Evolutionary conservation across 1,140 invertebrate species (phyloP), one percentile per base, ranked within the genome.

Genomic region (Colletes latitarsis): DNA sequence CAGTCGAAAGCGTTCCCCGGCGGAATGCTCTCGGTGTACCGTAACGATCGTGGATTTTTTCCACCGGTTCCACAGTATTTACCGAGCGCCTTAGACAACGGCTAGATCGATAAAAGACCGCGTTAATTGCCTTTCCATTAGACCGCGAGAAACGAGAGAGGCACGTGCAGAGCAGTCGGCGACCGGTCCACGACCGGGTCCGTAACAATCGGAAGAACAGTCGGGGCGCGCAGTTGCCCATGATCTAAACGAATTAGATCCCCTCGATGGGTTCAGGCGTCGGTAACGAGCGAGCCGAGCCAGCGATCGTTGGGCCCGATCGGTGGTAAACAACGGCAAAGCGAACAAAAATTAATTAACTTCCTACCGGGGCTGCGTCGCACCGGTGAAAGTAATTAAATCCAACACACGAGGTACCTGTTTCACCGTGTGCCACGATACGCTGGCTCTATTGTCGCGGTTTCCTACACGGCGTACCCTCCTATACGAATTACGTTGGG

Each of bases 101-200:
- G 5, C 10, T 49, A 46, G 30, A 82, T 68, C 77, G 81, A 82
- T 82, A 80, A 62, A 68, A 57, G 15, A 14, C 70, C 55, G 70
- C 63, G 77, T 82, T 82, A 82, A 82, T 82, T 82, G 70, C 77
- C 77, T 74, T 82, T 82, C 64, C 77, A 74, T 82, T 82, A 52
- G 55, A 58, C 63, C 70, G 55, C 49, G 49, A 74, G 63, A 67
- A 74, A 79, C 76, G 55, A 66, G 39, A 66, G 39, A 63, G 81
- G 81, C 76, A 74, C 81, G 77, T 80, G 77, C 49, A 67, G 12
- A 55, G 49, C 67, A 49, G 43, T 77, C 80, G 67, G 52, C 77
- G 75, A 82, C 80, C 75, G 8, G 43, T 77, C 80, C 67, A 60
- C 77, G 75, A 82, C 80, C 75, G 8, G 68, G 60, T 67, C 62